phyloP scores from a whole-genome alignment of 2,888 invertebrate species.

The Venusia cambrica region DNA sequence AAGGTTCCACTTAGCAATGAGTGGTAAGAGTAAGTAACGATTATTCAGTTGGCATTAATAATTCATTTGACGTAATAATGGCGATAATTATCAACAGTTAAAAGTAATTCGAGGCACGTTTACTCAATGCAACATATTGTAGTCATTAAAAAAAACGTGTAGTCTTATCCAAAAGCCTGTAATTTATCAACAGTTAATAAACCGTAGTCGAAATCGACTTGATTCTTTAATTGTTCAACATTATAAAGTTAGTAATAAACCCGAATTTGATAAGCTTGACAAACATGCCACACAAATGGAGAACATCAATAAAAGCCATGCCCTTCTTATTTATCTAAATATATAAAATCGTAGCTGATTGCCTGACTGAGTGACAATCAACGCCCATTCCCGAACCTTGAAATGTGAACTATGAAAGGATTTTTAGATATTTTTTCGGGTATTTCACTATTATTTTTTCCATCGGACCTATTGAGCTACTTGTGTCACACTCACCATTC shows the following conservation, averaged over 20 bases:
- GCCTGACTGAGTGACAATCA: not conserved
- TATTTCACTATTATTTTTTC: too few relatives aligned
- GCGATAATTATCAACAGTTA: conserved; percentile 1
- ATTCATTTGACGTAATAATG: conserved; percentile 2
- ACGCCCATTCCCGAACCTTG: too few relatives aligned
- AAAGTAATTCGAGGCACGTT: conserved; percentile 4
- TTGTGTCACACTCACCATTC: too few relatives aligned
- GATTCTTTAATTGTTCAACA: conserved; percentile 54
- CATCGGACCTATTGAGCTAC: too few relatives aligned
- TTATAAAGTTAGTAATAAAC: conserved; percentile 54
- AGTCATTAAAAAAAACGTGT: conserved; percentile 27
- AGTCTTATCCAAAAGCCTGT: conserved; percentile 34
- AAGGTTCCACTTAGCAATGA: too few relatives aligned
- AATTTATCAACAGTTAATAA: conserved; percentile 34
- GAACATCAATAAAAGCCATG: conserved; percentile 27
- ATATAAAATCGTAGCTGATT: too few relatives aligned
- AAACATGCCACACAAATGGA: conserved; percentile 28
- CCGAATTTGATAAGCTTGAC: conserved; percentile 43
- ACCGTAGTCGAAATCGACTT: conserved; percentile 40
- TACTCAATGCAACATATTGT: conserved; percentile 13
- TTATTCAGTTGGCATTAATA: too few relatives aligned
- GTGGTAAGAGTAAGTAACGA: too few relatives aligned
- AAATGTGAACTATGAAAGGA: too few relatives aligned
- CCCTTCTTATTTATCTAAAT: too few relatives aligned
- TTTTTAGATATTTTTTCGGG: too few relatives aligned